phyloP scores from a whole-genome alignment of 2,888 invertebrate genomes.

The Sipha maydis region DNA sequence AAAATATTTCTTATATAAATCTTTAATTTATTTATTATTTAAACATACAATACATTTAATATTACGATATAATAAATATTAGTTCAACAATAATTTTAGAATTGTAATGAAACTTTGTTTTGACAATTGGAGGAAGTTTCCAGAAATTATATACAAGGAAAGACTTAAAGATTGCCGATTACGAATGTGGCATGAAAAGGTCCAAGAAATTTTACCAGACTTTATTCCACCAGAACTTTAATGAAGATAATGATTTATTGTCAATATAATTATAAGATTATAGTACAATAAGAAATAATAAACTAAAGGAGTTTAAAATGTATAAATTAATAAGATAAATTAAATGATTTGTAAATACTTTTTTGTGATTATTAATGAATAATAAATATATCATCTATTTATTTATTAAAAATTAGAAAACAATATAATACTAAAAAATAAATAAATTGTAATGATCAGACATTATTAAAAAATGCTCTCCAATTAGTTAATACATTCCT shows the following conservation, averaged over 20 bases:
- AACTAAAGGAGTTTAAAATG: not conserved
- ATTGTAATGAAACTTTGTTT: constrained; percentile 52
- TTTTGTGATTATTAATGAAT: not conserved
- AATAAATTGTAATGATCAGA: not conserved
- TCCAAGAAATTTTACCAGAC: constrained; percentile 63
- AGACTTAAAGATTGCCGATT: constrained; percentile 62
- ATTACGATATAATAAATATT: not conserved
- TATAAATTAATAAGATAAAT: not conserved
- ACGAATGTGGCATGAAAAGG: constrained; percentile 63
- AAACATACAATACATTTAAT: not conserved
- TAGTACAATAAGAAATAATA: too few species aligned
- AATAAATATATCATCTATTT: not conserved
- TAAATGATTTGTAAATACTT: not conserved
- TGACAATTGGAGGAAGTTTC: constrained; percentile 60
- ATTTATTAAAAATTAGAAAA: not conserved
- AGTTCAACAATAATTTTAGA: constrained; percentile 36
- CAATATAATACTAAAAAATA: not conserved
- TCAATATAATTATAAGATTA: too few species aligned
- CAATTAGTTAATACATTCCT: constrained; percentile 41
- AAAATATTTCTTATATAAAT: not conserved
- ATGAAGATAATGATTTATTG: not conserved
- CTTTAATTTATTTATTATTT: not conserved
- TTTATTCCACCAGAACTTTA: constrained; percentile 52
- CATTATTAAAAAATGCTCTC: constrained; percentile 53
- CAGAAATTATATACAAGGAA: constrained; percentile 62